Conservation (phyloP, 1,140 invertebrate genomes). For the Drosophila biarmipes region DNA sequence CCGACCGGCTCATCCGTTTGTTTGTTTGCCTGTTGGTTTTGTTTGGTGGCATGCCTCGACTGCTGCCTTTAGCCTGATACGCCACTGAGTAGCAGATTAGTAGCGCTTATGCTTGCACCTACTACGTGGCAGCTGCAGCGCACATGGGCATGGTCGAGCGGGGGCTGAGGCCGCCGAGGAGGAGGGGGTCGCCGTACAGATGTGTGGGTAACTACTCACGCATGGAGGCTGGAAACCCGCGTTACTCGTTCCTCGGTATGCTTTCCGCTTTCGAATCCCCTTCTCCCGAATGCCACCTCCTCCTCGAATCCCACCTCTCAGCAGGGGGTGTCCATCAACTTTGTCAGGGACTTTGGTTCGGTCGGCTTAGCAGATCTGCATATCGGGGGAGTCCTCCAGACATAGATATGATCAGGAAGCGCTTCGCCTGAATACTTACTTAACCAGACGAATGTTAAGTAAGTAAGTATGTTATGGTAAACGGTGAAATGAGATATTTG, state of each 20-base stretch:
- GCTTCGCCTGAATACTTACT: neutral
- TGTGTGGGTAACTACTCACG: conserved; percentile 14
- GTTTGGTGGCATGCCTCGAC: conserved; percentile 71
- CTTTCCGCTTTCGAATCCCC: conserved; percentile 1
- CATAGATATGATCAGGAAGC: conserved; percentile 8
- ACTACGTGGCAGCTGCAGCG: conserved; percentile 64
- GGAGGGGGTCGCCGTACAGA: neutral
- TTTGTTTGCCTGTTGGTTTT: conserved; percentile 63
- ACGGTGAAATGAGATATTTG: too few relatives aligned
- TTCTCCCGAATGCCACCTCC: neutral
- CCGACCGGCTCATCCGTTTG: conserved; percentile 47
- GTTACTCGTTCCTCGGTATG: conserved; percentile 26
- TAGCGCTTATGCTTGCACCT: conserved; percentile 82
- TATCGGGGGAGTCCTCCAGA: conserved; percentile 6
- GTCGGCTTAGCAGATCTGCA: conserved; percentile 18
- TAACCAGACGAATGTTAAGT: too few relatives aligned
- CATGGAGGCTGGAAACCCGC: conserved; percentile 31
- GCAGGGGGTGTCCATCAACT: conserved; percentile 29
- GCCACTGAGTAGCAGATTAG: conserved; percentile 81
- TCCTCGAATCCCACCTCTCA: too few relatives aligned
- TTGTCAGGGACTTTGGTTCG: conserved; percentile 14
- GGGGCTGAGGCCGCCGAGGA: too few relatives aligned
- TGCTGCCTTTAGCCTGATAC: conserved; percentile 74
- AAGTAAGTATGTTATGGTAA: too few relatives aligned
- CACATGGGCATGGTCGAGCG: conserved; percentile 5